A percentile compares a stretch with the other conserved stretches of the same genome.
phyloP scores from a whole-genome alignment of 2,888 invertebrate species.

The Aphidius colemani region DNA sequence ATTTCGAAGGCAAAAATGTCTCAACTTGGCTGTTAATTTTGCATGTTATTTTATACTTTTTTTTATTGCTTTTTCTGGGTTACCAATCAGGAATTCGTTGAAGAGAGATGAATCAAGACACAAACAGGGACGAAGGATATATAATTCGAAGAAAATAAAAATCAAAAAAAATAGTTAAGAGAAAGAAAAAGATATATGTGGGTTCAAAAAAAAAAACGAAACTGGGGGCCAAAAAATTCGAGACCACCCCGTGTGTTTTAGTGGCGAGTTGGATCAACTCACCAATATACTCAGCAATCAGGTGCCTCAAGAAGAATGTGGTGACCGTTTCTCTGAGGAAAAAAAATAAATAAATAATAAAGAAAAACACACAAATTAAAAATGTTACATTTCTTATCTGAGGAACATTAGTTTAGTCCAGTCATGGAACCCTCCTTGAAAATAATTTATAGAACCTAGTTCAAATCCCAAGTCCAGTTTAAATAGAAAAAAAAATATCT shows the following conservation, averaged over 20 bases:
- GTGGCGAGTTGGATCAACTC: slow-evolving; percentile 35
- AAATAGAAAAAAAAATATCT: too few species aligned
- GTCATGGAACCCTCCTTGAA: too few species aligned
- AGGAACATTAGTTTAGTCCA: too few species aligned
- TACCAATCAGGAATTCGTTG: slow-evolving; percentile 24
- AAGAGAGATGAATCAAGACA: slow-evolving; percentile 3
- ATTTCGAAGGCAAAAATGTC: slow-evolving; percentile 50
- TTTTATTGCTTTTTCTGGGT: slow-evolving; percentile 29
- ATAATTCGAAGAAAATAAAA: slow-evolving; percentile 29
- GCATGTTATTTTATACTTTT: slow-evolving; percentile 36
- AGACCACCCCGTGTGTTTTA: slow-evolving; percentile 50
- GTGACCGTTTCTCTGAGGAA: slow-evolving; percentile 46
- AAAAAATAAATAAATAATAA: slow-evolving; percentile 28
- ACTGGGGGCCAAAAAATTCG: slow-evolving; percentile 51
- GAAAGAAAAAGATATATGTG: slow-evolving; percentile 16
- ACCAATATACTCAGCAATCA: slow-evolving; percentile 48
- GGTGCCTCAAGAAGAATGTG: slow-evolving; percentile 53
- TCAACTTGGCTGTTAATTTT: slow-evolving; percentile 46
- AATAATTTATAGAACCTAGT: too few species aligned
- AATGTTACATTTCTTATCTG: background rate
- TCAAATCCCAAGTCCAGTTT: too few species aligned
- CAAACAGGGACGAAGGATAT: slow-evolving; percentile 27
- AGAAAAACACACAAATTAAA: slow-evolving; percentile 43
- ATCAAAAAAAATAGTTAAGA: slow-evolving; percentile 23
- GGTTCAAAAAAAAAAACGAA: slow-evolving; percentile 32